Percentiles rank a stretch among this genome's conserved stretches.
Evolutionary conservation across 1,140 invertebrate genomes (phyloP).

Genomic region (Bilobella aurantiaca): DNA sequence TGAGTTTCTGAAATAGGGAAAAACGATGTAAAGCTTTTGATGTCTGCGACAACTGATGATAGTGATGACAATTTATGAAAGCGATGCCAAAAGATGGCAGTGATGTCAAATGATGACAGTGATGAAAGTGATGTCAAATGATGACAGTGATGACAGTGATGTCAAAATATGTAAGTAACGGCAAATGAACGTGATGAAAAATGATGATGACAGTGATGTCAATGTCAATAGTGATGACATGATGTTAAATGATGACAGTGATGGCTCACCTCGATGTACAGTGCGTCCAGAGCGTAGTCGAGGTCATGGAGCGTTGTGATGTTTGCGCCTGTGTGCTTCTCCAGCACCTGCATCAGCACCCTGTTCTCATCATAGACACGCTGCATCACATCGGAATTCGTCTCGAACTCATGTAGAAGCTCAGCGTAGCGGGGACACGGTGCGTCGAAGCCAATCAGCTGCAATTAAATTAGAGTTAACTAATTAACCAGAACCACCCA

Average conservation of each 20-base stretch:
- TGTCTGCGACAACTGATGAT: too few relatives aligned
- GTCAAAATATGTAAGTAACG: too few relatives aligned
- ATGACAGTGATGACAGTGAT: too few relatives aligned
- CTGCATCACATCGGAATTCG: conserved; percentile 46
- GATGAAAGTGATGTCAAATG: too few relatives aligned
- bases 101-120: too few relatives aligned
- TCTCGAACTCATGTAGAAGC: conserved; percentile 34
- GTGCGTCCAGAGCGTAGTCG: conserved; percentile 60
- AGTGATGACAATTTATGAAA: too few relatives aligned
- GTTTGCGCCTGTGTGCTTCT: conserved; percentile 53
- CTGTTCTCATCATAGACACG: conserved; percentile 47
- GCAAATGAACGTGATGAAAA: too few relatives aligned
- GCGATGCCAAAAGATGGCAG: too few relatives aligned
- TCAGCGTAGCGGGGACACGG: conserved; percentile 52
- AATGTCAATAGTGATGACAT: too few relatives aligned
- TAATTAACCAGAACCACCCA: not conserved
- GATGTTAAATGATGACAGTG: too few relatives aligned
- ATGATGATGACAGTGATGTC: too few relatives aligned
- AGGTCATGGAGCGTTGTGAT: conserved; percentile 54
- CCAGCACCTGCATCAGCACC: conserved; percentile 54
- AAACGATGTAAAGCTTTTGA: too few relatives aligned
- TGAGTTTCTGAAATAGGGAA: conserved; percentile 46
- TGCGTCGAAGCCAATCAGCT: conserved; percentile 53
- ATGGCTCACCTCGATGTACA: conserved; percentile 54
- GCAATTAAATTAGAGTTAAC: conserved; percentile 14